Evolutionary conservation across 2,797 vertebrate genomes (phyloP).

Genomic region (Anguilla anguilla): DNA sequence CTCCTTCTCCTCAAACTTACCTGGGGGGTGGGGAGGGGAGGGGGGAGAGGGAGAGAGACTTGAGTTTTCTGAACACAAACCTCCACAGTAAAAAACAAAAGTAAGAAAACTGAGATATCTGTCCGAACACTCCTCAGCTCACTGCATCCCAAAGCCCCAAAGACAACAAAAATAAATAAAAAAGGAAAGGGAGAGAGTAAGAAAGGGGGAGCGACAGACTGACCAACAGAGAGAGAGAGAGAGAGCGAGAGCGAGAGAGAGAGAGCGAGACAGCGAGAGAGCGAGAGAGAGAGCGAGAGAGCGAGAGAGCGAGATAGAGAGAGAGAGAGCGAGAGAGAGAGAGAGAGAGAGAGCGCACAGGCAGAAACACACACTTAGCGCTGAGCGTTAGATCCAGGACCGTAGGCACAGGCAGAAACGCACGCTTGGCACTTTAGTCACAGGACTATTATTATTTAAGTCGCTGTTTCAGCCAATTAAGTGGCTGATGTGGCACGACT

Average conservation of each 20-base stretch:
- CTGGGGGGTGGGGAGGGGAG: neutral
- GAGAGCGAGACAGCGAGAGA: neutral
- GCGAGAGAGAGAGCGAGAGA: neutral
- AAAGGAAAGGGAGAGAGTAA: neutral
- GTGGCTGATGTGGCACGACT: neutral
- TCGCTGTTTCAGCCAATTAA: neutral
- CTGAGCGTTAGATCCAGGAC: neutral
- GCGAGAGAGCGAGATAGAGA: neutral
- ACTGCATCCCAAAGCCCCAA: too few species aligned
- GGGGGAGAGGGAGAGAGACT: constrained; percentile 55
- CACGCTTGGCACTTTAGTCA: neutral
- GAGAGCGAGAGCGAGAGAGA: neutral
- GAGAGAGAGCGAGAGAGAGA: neutral
- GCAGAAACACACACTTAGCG: too few species aligned
- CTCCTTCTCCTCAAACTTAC: constrained; percentile 93
- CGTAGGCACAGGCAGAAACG: neutral
- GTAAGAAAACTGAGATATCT: too few species aligned
- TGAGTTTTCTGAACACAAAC: neutral
- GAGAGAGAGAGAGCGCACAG: neutral
- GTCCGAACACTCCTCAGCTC: too few species aligned
- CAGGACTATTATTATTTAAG: neutral
- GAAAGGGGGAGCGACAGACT: neutral
- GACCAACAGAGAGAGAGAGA: neutral
- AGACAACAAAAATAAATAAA: neutral
- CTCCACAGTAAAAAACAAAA: too few species aligned